phyloP scores from a whole-genome alignment of 2,888 invertebrate genomes.

The Volucella zonaria region DNA sequence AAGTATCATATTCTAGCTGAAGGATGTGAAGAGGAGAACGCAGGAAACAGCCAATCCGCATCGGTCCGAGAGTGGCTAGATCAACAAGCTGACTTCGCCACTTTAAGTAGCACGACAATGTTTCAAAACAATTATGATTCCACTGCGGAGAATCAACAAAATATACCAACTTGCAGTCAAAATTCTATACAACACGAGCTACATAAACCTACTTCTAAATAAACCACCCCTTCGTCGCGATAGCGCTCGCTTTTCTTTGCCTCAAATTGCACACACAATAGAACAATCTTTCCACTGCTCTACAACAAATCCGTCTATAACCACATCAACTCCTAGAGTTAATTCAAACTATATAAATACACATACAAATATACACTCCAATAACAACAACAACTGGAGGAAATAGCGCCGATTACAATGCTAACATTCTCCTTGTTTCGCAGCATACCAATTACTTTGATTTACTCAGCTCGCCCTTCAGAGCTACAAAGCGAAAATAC shows the following conservation, averaged over 20 bases:
- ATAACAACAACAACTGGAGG: not conserved
- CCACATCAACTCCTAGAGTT: not conserved
- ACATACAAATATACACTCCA: not conserved
- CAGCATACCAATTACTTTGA: not conserved
- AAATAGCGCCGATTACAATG: not conserved
- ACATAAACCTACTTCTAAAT: not conserved
- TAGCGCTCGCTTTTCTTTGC: not conserved
- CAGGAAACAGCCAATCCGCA: not conserved
- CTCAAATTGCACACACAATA: not conserved
- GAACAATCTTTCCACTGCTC: not conserved
- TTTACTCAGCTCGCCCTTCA: not conserved
- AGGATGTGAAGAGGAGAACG: not conserved
- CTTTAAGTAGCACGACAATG: not conserved
- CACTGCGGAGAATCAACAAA: too few species aligned
- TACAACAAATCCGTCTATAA: not conserved
- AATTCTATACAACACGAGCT: not conserved
- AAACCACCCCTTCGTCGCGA: not conserved
- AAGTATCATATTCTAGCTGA: not conserved
- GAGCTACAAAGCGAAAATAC: not conserved
- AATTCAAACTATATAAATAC: not conserved
- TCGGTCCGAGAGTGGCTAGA: constrained; percentile 9
- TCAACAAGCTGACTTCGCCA: constrained; percentile 15
- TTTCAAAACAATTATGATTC: not conserved
- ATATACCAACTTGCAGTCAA: not conserved
- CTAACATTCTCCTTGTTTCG: not conserved